Percentiles rank a stretch among this genome's conserved stretches.
Conservation (phyloP, 1,140 invertebrate species). For the Liolophura sinensis region DNA sequence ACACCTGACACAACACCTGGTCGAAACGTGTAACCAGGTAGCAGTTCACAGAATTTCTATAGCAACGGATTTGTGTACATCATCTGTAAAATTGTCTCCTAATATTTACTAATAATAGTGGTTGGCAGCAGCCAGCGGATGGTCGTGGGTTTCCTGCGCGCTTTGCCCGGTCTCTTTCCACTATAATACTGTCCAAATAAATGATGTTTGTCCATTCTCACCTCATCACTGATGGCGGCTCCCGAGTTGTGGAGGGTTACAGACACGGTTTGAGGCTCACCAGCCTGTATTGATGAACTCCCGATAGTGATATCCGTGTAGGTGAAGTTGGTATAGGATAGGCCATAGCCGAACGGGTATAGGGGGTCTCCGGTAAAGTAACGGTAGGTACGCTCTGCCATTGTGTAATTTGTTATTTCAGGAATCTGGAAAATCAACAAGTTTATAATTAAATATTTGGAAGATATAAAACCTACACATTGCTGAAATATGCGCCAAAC, state of each 20-base stretch:
- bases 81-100: too few relatives aligned
- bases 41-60: too few relatives aligned
- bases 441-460: background rate
- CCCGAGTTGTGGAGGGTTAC: constrained; percentile 40
- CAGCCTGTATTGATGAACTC: constrained; percentile 22
- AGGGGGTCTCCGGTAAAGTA: constrained; percentile 44
- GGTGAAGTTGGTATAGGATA: constrained; percentile 50
- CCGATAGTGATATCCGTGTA: constrained; percentile 33
- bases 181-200: too few relatives aligned
- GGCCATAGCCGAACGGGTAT: constrained; percentile 54
- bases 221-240: constrained; percentile 40
- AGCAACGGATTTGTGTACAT: too few relatives aligned
- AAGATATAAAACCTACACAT: background rate
- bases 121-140: too few relatives aligned
- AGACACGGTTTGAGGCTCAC: constrained; percentile 20
- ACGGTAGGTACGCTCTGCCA: constrained; percentile 51
- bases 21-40: too few relatives aligned
- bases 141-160: too few relatives aligned
- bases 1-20: too few relatives aligned
- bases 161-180: too few relatives aligned
- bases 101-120: too few relatives aligned
- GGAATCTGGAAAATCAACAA: constrained; percentile 38
- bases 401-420: constrained; percentile 51
- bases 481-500: background rate
- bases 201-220: constrained; percentile 21